A percentile compares a stretch with the other conserved stretches of the same genome.
Conservation (phyloP, 2,888 invertebrate genomes). For the Hermaeophaga mercurialis region DNA sequence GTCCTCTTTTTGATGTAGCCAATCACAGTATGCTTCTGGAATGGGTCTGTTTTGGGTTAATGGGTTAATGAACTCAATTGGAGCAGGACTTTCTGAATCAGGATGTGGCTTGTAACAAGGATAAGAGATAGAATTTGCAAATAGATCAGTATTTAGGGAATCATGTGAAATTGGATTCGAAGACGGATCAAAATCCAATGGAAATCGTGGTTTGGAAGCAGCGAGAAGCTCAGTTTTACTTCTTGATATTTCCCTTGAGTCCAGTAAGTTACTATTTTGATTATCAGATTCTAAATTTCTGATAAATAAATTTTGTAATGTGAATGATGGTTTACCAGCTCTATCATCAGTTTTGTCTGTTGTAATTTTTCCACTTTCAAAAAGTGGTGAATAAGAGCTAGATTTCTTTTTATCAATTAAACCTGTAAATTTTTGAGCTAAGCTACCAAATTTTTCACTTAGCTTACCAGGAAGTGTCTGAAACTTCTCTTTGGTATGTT, state of each 20-base stretch:
- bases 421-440: conserved; percentile 43
- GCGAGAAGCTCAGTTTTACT: conserved; percentile 49
- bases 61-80: conserved; percentile 41
- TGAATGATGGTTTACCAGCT: conserved; percentile 48
- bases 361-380: background rate
- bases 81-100: conserved; percentile 27
- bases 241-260: conserved; percentile 42
- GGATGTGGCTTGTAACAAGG: conserved; percentile 48
- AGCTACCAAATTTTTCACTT: conserved; percentile 37
- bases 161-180: conserved; percentile 1
- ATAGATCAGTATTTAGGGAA: conserved; percentile 47
- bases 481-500: conserved; percentile 35
- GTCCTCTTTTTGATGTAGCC: conserved; percentile 51
- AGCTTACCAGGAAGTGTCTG: conserved; percentile 43
- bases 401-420: conserved; percentile 44
- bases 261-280: conserved; percentile 28
- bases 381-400: conserved; percentile 33
- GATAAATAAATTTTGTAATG: conserved; percentile 52
- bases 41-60: conserved; percentile 40
- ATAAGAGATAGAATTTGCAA: conserved; percentile 54
- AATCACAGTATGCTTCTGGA: conserved; percentile 57
- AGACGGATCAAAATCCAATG: conserved; percentile 47
- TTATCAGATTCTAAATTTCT: conserved; percentile 43
- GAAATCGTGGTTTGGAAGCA: conserved; percentile 49
- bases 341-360: conserved; percentile 7